phyloP scores from a whole-genome alignment of 2,797 vertebrate species.

The Pempheris klunzingeri region DNA sequence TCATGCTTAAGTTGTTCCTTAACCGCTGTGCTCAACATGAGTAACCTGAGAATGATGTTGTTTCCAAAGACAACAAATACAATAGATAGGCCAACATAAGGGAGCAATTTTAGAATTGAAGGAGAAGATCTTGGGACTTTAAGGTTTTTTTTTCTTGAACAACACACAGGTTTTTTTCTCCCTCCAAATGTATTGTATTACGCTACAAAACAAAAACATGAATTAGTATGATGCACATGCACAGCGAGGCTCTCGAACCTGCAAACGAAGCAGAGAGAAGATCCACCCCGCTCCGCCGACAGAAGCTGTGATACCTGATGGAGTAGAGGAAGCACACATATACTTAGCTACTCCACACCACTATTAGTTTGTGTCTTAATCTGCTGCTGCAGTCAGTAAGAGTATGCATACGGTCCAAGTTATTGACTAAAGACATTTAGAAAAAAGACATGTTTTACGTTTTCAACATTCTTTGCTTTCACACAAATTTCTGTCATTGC shows the following conservation, averaged over 20 bases:
- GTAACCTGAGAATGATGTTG: slow-evolving; percentile 21
- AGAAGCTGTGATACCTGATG: too few relatives aligned
- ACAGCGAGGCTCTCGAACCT: not conserved
- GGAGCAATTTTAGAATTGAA: slow-evolving; percentile 24
- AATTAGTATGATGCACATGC: not conserved
- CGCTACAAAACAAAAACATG: not conserved
- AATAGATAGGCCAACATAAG: not conserved
- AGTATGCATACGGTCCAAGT: not conserved
- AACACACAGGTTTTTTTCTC: too few relatives aligned
- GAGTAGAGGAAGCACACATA: too few relatives aligned
- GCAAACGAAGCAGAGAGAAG: not conserved
- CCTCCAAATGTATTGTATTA: not conserved
- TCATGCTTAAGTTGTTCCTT: not conserved
- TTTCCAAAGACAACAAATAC: slow-evolving; percentile 15
- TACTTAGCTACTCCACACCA: too few relatives aligned
- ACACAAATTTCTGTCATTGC: not conserved
- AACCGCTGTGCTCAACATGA: not conserved
- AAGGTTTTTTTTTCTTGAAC: not conserved
- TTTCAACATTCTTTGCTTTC: slow-evolving; percentile 8
- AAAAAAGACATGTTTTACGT: not conserved
- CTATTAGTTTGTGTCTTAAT: not conserved
- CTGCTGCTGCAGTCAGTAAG: not conserved
- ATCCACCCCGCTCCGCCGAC: not conserved
- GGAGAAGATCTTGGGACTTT: not conserved
- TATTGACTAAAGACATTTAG: too few relatives aligned